These are phyloP conservation scores for Philonicus albiceps DNA, from an alignment of 2,888 invertebrate species.

Conservation along the genomic window DNA sequence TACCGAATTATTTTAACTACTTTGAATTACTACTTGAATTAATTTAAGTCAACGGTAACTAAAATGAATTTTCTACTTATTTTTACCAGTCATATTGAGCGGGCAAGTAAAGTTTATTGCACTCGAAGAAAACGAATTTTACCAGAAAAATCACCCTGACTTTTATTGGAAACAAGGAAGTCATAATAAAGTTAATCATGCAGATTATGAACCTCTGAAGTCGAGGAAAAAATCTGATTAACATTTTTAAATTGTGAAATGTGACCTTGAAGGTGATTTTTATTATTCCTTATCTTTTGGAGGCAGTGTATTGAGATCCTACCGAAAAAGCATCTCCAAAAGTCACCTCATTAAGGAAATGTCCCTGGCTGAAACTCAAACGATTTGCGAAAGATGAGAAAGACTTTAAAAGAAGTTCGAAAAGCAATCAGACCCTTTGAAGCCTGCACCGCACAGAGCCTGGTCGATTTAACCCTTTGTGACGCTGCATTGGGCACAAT, in stretches of 20 bases:
- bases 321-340: not conserved
- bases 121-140: too few species aligned
- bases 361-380: not conserved
- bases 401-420: not conserved
- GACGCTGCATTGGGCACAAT: not conserved
- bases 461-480: conserved; percentile 4
- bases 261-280: not conserved
- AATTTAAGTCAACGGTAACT: too few species aligned
- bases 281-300: not conserved
- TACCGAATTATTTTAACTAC: too few species aligned
- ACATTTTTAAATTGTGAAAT: not conserved
- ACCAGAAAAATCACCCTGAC: too few species aligned
- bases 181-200: too few species aligned
- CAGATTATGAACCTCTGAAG: too few species aligned
- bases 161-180: too few species aligned
- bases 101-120: too few species aligned
- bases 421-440: not conserved
- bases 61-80: too few species aligned
- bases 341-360: not conserved
- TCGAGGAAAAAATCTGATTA: too few species aligned
- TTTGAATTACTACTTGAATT: too few species aligned
- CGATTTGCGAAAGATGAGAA: not conserved
- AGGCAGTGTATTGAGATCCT: not conserved
- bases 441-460: not conserved
- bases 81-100: too few species aligned